These are phyloP conservation scores for Bubalus kerabau DNA, from an alignment of 2,113 vertebrate species.

Conservation along the genomic window DNA sequence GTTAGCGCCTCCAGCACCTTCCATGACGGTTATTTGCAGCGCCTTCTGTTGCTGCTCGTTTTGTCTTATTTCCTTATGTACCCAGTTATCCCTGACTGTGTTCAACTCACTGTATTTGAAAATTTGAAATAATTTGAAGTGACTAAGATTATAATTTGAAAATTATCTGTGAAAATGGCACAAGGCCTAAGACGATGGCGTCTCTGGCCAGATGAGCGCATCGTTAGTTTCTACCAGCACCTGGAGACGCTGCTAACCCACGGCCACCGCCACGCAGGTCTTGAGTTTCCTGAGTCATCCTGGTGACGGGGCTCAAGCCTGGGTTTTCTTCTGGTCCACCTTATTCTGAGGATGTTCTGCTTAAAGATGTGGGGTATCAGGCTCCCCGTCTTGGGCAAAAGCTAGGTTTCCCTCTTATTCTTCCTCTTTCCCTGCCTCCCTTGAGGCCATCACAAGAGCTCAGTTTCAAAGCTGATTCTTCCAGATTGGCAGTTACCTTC, in stretches of 20 bases:
- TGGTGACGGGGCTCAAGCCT: neutral
- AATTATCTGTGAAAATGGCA: neutral
- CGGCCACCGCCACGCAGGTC: neutral
- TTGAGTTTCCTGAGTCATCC: neutral
- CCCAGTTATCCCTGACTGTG: neutral
- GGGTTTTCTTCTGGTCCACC: neutral
- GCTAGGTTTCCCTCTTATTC: neutral
- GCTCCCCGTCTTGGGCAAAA: neutral
- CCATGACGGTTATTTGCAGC: neutral
- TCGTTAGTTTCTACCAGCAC: neutral
- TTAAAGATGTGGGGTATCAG: neutral
- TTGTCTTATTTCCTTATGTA: neutral
- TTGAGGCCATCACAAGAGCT: neutral
- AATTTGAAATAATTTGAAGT: neutral
- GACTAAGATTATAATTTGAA: neutral
- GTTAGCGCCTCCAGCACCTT: too few relatives aligned
- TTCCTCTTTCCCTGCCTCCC: neutral
- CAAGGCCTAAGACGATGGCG: neutral
- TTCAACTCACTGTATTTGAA: neutral
- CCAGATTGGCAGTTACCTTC: neutral
- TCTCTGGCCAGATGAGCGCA: neutral
- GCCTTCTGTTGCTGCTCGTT: neutral
- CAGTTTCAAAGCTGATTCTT: neutral
- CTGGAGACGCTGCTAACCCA: neutral
- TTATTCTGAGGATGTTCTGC: neutral